These are phyloP conservation scores for Hypercompe scribonia DNA, from an alignment of 2,888 invertebrate genomes.

Conservation along the genomic window DNA sequence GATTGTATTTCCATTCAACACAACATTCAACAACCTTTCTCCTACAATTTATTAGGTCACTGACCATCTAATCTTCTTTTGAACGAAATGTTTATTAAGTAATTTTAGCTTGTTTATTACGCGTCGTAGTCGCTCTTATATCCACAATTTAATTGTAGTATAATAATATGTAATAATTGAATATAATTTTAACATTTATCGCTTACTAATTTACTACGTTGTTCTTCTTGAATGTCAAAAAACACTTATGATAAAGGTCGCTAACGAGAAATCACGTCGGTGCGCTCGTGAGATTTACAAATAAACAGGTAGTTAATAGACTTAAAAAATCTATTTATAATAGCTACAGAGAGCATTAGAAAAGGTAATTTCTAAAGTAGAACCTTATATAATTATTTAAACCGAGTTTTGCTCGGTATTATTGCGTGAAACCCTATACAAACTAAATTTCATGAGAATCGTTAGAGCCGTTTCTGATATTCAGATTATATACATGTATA, in stretches of 20 bases:
- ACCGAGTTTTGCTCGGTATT: no score
- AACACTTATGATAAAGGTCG: background rate
- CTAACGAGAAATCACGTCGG: conserved; percentile 1
- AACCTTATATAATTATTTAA: no score
- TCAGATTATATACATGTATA: no score
- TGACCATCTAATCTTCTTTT: background rate
- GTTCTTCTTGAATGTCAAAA: conserved; percentile 8
- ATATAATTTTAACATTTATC: background rate
- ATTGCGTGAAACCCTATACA: no score
- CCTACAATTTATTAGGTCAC: background rate
- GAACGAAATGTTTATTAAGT: background rate
- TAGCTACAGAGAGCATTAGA: no score
- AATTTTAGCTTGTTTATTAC: background rate
- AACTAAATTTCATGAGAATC: no score
- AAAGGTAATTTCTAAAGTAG: no score
- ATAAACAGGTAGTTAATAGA: background rate
- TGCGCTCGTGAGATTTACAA: background rate
- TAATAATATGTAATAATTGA: background rate
- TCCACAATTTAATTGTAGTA: background rate
- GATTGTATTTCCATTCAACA: background rate
- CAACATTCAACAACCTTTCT: background rate
- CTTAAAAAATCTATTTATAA: no score
- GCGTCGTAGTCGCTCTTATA: background rate
- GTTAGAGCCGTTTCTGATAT: no score
- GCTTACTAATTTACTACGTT: background rate